Conservation (phyloP, 1,140 invertebrate species). For the Rhysida immarginata region DNA sequence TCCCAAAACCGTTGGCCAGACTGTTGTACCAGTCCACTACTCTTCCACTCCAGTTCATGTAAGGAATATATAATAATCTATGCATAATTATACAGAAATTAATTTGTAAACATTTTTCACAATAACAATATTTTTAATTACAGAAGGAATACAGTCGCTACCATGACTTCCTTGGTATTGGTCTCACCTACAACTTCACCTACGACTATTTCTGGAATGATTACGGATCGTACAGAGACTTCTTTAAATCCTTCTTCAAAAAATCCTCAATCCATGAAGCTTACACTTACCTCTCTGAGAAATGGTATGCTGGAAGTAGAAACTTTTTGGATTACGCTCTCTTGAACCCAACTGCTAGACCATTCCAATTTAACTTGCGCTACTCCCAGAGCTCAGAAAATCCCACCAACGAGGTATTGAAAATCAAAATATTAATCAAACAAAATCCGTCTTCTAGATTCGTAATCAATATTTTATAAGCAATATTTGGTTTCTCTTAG, state of each 20-base stretch:
- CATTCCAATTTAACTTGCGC: background rate
- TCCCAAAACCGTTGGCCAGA: no score
- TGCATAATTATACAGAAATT: no score
- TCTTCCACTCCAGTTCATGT: no score
- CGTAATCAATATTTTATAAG: slow-evolving; percentile 1
- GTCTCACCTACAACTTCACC: background rate
- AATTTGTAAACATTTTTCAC: no score
- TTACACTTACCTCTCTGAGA: background rate
- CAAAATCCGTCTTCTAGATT: background rate
- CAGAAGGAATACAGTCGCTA: background rate
- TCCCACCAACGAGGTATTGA: no score
- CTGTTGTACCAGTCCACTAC: no score
- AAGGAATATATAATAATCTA: no score
- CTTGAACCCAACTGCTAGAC: slow-evolving; percentile 1
- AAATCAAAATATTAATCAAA: no score
- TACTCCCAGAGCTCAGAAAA: background rate
- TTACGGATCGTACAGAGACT: background rate
- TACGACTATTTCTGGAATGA: background rate
- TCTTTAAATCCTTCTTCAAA: slow-evolving; percentile 3
- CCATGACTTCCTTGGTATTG: slow-evolving; percentile 6
- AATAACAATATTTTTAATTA: no score
- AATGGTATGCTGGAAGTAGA: background rate
- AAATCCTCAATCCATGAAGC: background rate
- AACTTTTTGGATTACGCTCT: background rate
- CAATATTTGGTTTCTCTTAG: background rate